Conservation (phyloP, 2,888 invertebrate genomes). For the Argyresthia albistria region DNA sequence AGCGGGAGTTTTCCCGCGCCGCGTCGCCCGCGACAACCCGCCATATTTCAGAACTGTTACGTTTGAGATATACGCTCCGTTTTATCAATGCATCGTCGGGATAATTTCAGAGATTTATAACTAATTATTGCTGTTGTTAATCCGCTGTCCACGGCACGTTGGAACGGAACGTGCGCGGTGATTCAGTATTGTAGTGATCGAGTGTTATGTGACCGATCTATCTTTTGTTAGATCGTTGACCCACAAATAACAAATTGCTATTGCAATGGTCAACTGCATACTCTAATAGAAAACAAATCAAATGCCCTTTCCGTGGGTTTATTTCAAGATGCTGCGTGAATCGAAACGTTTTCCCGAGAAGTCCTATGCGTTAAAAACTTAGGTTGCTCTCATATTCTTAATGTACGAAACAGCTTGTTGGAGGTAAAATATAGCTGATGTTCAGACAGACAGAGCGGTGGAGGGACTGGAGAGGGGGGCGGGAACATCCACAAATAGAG, state of each 20-base stretch:
- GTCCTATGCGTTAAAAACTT: too few relatives aligned
- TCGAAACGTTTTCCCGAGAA: too few relatives aligned
- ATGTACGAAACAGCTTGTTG: not conserved
- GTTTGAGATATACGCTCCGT: slow-evolving; percentile 60
- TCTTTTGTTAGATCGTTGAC: not conserved
- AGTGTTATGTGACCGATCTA: not conserved
- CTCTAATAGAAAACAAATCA: too few relatives aligned
- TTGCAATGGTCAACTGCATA: too few relatives aligned
- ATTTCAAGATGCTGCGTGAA: too few relatives aligned
- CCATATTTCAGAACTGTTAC: slow-evolving; percentile 53
- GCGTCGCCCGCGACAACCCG: slow-evolving; percentile 51
- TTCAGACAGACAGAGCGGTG: slow-evolving; percentile 57
- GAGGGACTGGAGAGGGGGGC: slow-evolving; percentile 16
- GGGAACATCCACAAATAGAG: slow-evolving; percentile 62
- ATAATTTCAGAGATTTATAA: slow-evolving; percentile 64
- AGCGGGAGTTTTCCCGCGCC: slow-evolving; percentile 51
- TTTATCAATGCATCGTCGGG: slow-evolving; percentile 71
- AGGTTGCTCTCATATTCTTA: too few relatives aligned
- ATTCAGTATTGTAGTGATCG: slow-evolving; percentile 6
- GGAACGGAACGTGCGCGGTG: slow-evolving; percentile 9
- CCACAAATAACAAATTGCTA: too few relatives aligned
- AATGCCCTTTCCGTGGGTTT: too few relatives aligned
- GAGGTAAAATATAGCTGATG: slow-evolving; percentile 66
- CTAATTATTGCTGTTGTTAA: slow-evolving; percentile 66
- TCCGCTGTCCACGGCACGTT: slow-evolving; percentile 64